These are phyloP conservation scores for Drosophila elegans DNA, from an alignment of 1,140 invertebrate genomes.

Conservation along the genomic window DNA sequence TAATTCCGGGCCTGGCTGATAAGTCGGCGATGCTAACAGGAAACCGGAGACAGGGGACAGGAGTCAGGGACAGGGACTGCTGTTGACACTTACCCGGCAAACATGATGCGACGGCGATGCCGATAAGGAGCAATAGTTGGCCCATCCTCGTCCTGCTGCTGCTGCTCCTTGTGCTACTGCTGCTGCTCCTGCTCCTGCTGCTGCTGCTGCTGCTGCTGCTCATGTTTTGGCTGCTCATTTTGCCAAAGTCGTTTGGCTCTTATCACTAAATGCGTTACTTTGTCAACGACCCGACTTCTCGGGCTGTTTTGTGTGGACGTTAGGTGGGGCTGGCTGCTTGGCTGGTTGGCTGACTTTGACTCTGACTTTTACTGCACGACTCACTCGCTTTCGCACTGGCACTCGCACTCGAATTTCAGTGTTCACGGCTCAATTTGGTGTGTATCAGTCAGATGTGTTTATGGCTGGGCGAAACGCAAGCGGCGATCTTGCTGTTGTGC, in stretches of 20 bases:
- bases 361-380: conserved; percentile 63
- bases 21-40: conserved; percentile 49
- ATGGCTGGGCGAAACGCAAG: conserved; percentile 24
- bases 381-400: conserved; percentile 44
- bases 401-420: conserved; percentile 44
- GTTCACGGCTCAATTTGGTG: conserved; percentile 46
- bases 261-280: conserved; percentile 77
- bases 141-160: conserved; percentile 51
- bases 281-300: conserved; percentile 66
- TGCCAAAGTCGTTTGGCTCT: conserved; percentile 62
- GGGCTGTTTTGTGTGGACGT: conserved; percentile 44
- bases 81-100: conserved; percentile 76
- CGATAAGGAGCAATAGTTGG: conserved; percentile 79
- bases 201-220: conserved; percentile 15
- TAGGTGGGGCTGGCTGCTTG: conserved; percentile 22
- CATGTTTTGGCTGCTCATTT: conserved; percentile 62
- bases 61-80: conserved; percentile 37
- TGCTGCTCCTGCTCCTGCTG: conserved; percentile 10
- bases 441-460: conserved; percentile 38
- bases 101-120: conserved; percentile 74
- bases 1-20: conserved; percentile 64
- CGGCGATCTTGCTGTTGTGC: conserved; percentile 47
- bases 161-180: conserved; percentile 4
- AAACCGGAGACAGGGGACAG: conserved; percentile 15
- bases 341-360: conserved; percentile 11